A percentile compares a stretch with the other conserved stretches of the same genome.
These are phyloP conservation scores for Melanophora roralis DNA, from an alignment of 2,888 invertebrate species.

Conservation along the genomic window DNA sequence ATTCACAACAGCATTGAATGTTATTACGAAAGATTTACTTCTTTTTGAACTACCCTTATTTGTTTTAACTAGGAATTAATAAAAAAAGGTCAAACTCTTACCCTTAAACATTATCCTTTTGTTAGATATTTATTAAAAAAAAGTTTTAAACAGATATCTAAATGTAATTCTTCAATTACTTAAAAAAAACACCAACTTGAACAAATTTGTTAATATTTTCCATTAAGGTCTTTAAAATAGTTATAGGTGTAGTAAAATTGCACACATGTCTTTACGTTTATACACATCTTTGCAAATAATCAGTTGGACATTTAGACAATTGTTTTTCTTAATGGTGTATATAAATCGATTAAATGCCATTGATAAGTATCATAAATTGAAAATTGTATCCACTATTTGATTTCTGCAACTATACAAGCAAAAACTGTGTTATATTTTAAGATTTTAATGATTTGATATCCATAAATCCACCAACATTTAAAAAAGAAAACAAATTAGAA, in stretches of 20 bases:
- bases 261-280: too few relatives aligned
- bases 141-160: too few relatives aligned
- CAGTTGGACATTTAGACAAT: conserved; percentile 51
- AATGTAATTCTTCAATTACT: too few relatives aligned
- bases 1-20: too few relatives aligned
- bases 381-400: conserved; percentile 1
- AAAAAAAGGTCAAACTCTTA: too few relatives aligned
- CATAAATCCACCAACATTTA: conserved; percentile 43
- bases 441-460: conserved; percentile 54
- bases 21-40: too few relatives aligned
- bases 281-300: conserved; percentile 27
- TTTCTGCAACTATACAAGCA: background rate
- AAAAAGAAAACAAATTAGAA: background rate
- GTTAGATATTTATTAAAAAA: too few relatives aligned
- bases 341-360: conserved; percentile 64
- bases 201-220: too few relatives aligned
- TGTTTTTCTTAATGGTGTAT: conserved; percentile 60
- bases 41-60: too few relatives aligned
- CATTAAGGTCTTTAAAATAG: background rate
- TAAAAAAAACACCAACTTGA: too few relatives aligned
- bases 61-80: too few relatives aligned
- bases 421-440: conserved; percentile 19
- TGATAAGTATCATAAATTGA: conserved; percentile 61
- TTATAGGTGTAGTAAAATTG: background rate
- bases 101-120: too few relatives aligned